Conservation (phyloP, 2,797 vertebrate genomes). For the Scarus forsteni region DNA sequence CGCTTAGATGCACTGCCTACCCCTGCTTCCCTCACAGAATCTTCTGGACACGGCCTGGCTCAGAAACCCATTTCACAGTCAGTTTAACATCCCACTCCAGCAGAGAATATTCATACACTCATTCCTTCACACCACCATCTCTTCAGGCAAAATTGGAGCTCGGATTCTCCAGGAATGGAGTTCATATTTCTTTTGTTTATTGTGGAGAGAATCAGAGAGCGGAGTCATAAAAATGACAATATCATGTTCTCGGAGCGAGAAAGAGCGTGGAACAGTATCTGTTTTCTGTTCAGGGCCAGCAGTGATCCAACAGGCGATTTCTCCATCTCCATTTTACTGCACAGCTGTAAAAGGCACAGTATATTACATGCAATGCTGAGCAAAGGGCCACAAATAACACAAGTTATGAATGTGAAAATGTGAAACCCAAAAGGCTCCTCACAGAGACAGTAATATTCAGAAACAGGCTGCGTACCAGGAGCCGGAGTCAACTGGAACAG, state of each 20-base stretch:
- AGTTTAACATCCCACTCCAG: conserved; percentile 65
- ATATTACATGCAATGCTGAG: conserved; percentile 61
- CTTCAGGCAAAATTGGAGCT: conserved; percentile 58
- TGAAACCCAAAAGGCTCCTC: conserved; percentile 21
- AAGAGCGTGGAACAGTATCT: conserved; percentile 51
- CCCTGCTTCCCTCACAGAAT: conserved; percentile 32
- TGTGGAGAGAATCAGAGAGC: conserved; percentile 45
- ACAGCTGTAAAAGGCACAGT: conserved; percentile 54
- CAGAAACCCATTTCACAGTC: conserved; percentile 73
- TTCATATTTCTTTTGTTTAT: conserved; percentile 76
- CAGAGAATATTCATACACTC: conserved; percentile 60
- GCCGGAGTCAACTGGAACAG: conserved; percentile 18
- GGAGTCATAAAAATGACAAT: conserved; percentile 70
- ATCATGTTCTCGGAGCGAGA: conserved; percentile 56
- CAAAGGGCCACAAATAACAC: conserved; percentile 41
- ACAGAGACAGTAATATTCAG: conserved; percentile 22
- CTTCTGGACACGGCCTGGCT: conserved; percentile 26
- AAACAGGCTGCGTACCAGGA: conserved; percentile 24
- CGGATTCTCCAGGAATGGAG: conserved; percentile 56
- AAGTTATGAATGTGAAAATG: conserved; percentile 57
- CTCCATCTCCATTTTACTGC: conserved; percentile 64
- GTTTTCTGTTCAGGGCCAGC: conserved; percentile 56
- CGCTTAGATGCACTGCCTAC: conserved; percentile 48
- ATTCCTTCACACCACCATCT: conserved; percentile 42
- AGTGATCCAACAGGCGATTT: conserved; percentile 57